phyloP scores from a whole-genome alignment of 2,113 vertebrate genomes.

The Cettia cetti region DNA sequence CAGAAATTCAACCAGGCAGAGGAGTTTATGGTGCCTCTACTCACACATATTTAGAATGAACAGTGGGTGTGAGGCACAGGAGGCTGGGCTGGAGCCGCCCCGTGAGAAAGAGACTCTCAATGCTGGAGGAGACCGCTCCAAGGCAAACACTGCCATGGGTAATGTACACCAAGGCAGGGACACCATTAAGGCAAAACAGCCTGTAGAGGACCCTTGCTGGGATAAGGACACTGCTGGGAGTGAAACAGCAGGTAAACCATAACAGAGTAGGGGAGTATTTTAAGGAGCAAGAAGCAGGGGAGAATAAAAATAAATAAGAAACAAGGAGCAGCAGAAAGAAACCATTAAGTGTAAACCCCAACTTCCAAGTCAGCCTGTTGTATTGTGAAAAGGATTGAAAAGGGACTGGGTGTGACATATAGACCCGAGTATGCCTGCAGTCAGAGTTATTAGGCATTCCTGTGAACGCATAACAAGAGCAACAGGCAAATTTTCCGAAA shows the following conservation, averaged over 20 bases:
- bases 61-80: not conserved
- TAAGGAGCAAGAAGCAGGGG: not conserved
- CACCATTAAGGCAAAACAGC: not conserved
- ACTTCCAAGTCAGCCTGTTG: fast-evolving
- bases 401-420: not conserved
- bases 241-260: fast-evolving
- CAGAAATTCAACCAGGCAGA: not conserved
- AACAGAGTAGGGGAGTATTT: not conserved
- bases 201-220: not conserved
- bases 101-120: not conserved
- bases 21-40: not conserved
- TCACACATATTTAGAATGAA: not conserved
- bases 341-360: not conserved
- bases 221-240: not conserved
- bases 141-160: not conserved
- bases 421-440: not conserved
- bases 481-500: not conserved
- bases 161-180: not conserved
- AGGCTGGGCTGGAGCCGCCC: not conserved
- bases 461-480: not conserved
- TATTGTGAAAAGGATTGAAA: not conserved
- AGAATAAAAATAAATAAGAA: not conserved
- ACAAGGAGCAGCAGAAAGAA: not conserved
- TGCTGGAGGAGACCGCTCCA: fast-evolving
- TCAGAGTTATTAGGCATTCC: not conserved